These are phyloP conservation scores for Xiphorhynchus elegans DNA, from an alignment of 2,113 vertebrate genomes.

Conservation along the genomic window DNA sequence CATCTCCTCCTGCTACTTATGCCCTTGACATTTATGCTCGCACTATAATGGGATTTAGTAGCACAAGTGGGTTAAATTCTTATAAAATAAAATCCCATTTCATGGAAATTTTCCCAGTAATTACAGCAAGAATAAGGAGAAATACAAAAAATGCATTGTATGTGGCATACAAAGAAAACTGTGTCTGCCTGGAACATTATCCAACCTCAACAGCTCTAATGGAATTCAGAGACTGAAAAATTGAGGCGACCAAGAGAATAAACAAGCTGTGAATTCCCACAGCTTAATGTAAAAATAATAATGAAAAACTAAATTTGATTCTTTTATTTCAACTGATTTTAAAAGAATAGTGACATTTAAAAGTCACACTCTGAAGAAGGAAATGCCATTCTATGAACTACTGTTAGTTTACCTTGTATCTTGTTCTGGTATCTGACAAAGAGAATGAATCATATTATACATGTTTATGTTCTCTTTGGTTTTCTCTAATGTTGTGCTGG, in stretches of 20 bases:
- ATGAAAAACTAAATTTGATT: slow-evolving; percentile 18
- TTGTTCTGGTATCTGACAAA: slow-evolving; percentile 4
- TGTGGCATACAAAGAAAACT: neutral
- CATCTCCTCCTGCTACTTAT: neutral
- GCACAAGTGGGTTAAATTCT: neutral
- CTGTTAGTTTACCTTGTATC: neutral
- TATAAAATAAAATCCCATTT: slow-evolving; percentile 46
- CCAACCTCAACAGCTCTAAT: neutral
- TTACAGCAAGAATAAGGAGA: neutral
- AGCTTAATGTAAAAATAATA: slow-evolving; percentile 27
- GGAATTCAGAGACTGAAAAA: neutral
- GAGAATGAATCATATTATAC: slow-evolving; percentile 16
- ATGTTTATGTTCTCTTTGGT: neutral
- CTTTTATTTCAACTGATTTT: neutral
- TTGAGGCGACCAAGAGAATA: neutral
- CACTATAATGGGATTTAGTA: neutral
- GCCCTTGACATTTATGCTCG: neutral
- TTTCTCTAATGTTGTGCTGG: neutral
- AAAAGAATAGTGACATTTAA: slow-evolving; percentile 10
- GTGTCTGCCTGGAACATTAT: neutral
- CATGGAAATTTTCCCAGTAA: slow-evolving; percentile 16
- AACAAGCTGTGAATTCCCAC: neutral
- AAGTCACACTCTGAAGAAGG: slow-evolving; percentile 26
- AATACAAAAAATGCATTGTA: slow-evolving; percentile 1
- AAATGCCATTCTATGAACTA: neutral